Evolutionary conservation across 92 coral and sea anemone genomes (phyloP), one percentile per base, ranked within the genome.

Genomic region (Porites lobata): DNA sequence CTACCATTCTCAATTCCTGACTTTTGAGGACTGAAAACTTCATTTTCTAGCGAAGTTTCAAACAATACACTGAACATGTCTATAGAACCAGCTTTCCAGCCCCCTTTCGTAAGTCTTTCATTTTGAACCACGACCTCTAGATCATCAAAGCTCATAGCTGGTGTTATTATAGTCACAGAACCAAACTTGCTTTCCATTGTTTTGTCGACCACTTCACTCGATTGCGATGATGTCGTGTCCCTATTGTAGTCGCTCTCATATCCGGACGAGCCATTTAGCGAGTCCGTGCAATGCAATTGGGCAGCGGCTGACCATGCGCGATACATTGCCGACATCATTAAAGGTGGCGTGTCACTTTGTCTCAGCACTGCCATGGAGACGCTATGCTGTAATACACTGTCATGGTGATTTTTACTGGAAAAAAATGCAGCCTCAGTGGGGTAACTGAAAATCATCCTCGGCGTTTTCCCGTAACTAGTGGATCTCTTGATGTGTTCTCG

Each of bases 241-340:
- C 85, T 52, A 13, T 65, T 68, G 64, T 12, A 51, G 53, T 80
- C 85, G 29, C 85, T 80, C 47, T 68, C 85, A 54, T 80, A 80
- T n/a, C 85, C 85, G 0, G 85, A 80, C 20, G 85, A 80, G 14
- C 26, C 76, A 67, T 80, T 80, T 13, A 80, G 73, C 9, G 85
- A 80, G 19, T 80, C 74, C 13, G 75, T 24, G 65, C 75, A 80
- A 59, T 80, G 75, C 50, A 80, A 24, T 17, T 80, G 75, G 65
- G 85, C 75, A 18, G 85, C 85, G 26, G 85, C 85, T 9, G 85
- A 80, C 85, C 75, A 80, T 5, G 85, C 75, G 65, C 85, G 85
- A 51, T 64, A 80, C 75, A 68, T 65, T 68, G 85, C 62, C 7
- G 85, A 80, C 75, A 50, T 80, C 75, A 65, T 80, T 68, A 80